phyloP scores from a whole-genome alignment of 2,888 invertebrate species.

The Baccha elongata region DNA sequence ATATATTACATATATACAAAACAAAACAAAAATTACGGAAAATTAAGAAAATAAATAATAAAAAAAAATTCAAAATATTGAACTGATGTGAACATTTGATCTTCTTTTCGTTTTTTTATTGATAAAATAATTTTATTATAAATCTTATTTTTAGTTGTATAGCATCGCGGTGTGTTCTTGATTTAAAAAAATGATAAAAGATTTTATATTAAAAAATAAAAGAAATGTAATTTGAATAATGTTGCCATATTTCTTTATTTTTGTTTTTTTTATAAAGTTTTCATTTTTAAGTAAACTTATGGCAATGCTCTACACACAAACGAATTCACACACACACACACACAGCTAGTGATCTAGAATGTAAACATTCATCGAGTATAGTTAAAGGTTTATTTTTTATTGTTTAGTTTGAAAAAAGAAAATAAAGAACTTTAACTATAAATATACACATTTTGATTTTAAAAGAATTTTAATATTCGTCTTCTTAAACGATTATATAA shows the following conservation, averaged over 20 bases:
- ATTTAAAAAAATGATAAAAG: constrained; percentile 16
- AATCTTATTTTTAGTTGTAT: constrained; percentile 67
- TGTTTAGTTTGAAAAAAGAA: constrained; percentile 46
- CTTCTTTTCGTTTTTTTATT: constrained; percentile 59
- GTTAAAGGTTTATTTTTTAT: constrained; percentile 41
- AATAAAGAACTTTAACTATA: constrained; percentile 34
- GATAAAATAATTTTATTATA: constrained; percentile 59
- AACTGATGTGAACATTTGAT: constrained; percentile 71
- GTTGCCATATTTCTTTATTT: constrained; percentile 61
- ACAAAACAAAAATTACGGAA: constrained; percentile 15
- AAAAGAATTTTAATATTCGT: constrained; percentile 25
- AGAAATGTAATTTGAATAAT: constrained; percentile 49
- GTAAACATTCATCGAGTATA: constrained; percentile 62
- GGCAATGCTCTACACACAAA: constrained; percentile 52
- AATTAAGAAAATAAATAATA: too few relatives aligned
- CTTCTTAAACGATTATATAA: constrained; percentile 33
- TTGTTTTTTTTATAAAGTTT: constrained; percentile 22
- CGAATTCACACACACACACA: constrained; percentile 38
- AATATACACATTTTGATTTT: constrained; percentile 49
- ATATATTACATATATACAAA: constrained; percentile 11
- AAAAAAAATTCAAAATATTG: constrained; percentile 52
- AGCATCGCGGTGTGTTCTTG: constrained; percentile 72
- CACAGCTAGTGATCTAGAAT: constrained; percentile 72
- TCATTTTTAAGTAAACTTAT: constrained; percentile 31
- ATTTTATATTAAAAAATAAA: constrained; percentile 46